Evolutionary conservation across 2,113 vertebrate species (phyloP).

Genomic region (Stegostoma tigrinum): DNA sequence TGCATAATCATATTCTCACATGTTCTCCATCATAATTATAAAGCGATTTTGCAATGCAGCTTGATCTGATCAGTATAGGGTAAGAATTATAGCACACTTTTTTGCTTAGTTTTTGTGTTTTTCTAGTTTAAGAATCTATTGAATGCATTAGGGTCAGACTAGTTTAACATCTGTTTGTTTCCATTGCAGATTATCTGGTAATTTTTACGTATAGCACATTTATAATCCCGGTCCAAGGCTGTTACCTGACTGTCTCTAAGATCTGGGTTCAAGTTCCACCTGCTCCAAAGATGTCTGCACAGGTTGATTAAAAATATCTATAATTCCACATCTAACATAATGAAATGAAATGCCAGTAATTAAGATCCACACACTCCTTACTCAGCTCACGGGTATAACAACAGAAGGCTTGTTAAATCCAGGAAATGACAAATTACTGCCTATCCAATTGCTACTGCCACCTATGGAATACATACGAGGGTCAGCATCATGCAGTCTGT

Average conservation of each 20-base stretch:
- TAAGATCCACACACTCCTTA: not conserved
- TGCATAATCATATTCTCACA: not conserved
- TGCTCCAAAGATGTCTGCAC: no score
- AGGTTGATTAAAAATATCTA: not conserved
- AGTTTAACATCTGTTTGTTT: not conserved
- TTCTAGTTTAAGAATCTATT: not conserved
- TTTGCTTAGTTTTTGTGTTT: not conserved
- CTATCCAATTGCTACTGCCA: no score
- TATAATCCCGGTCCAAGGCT: not conserved
- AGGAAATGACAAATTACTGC: no score
- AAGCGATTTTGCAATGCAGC: not conserved
- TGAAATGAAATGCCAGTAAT: not conserved
- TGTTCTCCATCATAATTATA: not conserved
- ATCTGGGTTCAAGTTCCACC: no score
- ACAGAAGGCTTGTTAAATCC: no score
- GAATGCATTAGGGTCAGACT: not conserved
- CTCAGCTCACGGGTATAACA: no score
- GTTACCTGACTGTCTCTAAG: no score
- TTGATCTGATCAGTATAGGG: not conserved
- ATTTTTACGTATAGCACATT: not conserved
- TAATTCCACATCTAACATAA: not conserved
- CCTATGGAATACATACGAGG: no score
- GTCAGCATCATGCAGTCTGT: no score
- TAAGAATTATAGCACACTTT: not conserved
- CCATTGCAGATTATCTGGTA: not conserved